Conservation (phyloP, 2,888 invertebrate species). For the Thelaira solivaga region DNA sequence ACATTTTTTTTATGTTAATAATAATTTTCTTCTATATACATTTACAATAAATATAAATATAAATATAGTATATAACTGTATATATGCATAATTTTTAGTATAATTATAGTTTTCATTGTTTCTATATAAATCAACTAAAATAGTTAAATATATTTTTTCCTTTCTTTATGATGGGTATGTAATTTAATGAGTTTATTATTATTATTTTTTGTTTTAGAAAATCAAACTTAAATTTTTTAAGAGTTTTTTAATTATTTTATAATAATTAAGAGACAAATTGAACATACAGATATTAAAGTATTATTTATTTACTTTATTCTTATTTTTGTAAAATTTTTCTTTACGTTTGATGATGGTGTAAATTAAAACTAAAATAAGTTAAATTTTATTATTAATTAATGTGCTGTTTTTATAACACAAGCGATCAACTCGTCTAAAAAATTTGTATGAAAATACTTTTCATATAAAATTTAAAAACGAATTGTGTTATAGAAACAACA, state of each 20-base stretch:
- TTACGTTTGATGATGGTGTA: slow-evolving; percentile 75
- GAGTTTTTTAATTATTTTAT: neutral
- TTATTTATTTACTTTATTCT: slow-evolving; percentile 15
- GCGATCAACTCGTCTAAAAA: too few relatives aligned
- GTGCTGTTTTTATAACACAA: too few relatives aligned
- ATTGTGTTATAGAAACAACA: too few relatives aligned
- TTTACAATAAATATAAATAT: slow-evolving; percentile 50
- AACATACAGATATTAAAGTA: slow-evolving; percentile 46
- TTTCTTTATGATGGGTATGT: slow-evolving; percentile 31
- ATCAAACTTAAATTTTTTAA: slow-evolving; percentile 14
- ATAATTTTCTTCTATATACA: slow-evolving; percentile 61
- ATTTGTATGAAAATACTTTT: too few relatives aligned
- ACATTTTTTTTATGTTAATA: slow-evolving; percentile 30
- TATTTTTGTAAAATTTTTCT: slow-evolving; percentile 26
- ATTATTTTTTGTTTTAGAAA: slow-evolving; percentile 22
- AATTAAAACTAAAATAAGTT: slow-evolving; percentile 63
- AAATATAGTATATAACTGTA: slow-evolving; percentile 2
- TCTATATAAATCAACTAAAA: slow-evolving; percentile 53
- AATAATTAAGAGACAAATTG: slow-evolving; percentile 45
- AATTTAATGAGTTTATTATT: neutral
- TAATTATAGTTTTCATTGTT: slow-evolving; percentile 32
- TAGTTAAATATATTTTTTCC: slow-evolving; percentile 33
- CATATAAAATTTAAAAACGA: too few relatives aligned
- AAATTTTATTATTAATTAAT: neutral
- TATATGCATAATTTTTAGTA: too few relatives aligned